A percentile compares a stretch with the other conserved stretches of the same genome.
phyloP scores from a whole-genome alignment of 1,140 invertebrate genomes.

The Cyphomyrmex costatus region DNA sequence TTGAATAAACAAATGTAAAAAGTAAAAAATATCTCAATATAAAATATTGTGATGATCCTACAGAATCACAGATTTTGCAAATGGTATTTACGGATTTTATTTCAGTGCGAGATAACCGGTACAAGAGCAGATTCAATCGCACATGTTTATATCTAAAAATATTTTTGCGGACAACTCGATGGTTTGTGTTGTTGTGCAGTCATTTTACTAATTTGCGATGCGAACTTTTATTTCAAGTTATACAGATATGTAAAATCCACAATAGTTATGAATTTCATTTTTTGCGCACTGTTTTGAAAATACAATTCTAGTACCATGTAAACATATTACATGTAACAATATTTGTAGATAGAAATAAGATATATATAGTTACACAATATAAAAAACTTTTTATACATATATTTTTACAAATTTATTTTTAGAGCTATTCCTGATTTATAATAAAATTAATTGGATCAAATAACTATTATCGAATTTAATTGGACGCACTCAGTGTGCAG shows the following conservation, averaged over 20 bases:
- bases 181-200: neutral
- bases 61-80: neutral
- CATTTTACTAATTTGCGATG: slow-evolving; percentile 18
- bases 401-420: slow-evolving; percentile 24
- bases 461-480: too few species aligned
- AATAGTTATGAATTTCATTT: slow-evolving; percentile 48
- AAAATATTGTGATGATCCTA: neutral
- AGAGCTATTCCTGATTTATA: neutral
- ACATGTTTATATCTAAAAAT: slow-evolving; percentile 7
- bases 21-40: neutral
- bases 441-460: slow-evolving; percentile 3
- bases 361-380: neutral
- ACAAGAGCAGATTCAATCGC: slow-evolving; percentile 2
- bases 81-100: slow-evolving; percentile 16
- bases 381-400: neutral
- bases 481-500: too few species aligned
- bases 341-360: slow-evolving; percentile 25
- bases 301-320: neutral
- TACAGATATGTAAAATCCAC: slow-evolving; percentile 15
- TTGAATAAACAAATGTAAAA: slow-evolving; percentile 1
- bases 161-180: neutral
- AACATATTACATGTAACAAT: slow-evolving; percentile 23
- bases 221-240: slow-evolving; percentile 22
- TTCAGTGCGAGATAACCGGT: neutral
- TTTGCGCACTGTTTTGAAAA: neutral